A percentile compares a stretch with the other conserved stretches of the same genome.
Conservation (phyloP, 2,113 vertebrate species). For the Eptatretus burgeri region DNA sequence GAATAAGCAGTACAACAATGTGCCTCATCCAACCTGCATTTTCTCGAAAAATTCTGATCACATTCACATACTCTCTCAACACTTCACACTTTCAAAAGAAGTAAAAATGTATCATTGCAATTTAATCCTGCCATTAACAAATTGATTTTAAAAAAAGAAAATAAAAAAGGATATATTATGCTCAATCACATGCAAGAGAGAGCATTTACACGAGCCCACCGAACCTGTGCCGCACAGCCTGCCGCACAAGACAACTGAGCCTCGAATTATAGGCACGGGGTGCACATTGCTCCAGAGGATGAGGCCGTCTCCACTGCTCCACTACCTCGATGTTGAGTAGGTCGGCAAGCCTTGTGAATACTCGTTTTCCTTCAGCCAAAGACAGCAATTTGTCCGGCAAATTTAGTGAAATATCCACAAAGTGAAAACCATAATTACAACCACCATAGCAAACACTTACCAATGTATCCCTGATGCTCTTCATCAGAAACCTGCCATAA, state of each 20-base stretch:
- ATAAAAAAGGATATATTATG: too few species aligned
- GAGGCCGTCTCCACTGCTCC: conserved; percentile 28
- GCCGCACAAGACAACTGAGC: conserved; percentile 24
- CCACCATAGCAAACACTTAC: conserved; percentile 18
- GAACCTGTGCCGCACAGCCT: conserved; percentile 37
- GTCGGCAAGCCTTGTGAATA: conserved; percentile 49
- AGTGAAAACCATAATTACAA: neutral
- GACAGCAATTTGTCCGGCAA: neutral
- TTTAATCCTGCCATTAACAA: too few species aligned
- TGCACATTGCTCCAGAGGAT: conserved; percentile 23
- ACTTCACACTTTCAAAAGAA: too few species aligned
- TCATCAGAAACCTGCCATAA: conserved; percentile 38
- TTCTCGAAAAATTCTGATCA: too few species aligned
- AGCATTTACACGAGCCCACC: conserved; percentile 6
- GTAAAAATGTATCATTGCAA: too few species aligned
- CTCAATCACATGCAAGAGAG: too few species aligned
- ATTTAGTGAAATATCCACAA: neutral
- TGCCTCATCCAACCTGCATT: too few species aligned
- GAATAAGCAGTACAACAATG: too few species aligned
- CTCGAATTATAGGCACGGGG: conserved; percentile 27
- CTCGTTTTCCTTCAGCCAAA: conserved; percentile 31
- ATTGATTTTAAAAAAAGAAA: too few species aligned
- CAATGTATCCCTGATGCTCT: conserved; percentile 27
- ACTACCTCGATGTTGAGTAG: conserved; percentile 68
- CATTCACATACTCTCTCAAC: too few species aligned